Evolutionary conservation across 1,140 invertebrate species (phyloP).

Genomic region (Babylonia areolata): DNA sequence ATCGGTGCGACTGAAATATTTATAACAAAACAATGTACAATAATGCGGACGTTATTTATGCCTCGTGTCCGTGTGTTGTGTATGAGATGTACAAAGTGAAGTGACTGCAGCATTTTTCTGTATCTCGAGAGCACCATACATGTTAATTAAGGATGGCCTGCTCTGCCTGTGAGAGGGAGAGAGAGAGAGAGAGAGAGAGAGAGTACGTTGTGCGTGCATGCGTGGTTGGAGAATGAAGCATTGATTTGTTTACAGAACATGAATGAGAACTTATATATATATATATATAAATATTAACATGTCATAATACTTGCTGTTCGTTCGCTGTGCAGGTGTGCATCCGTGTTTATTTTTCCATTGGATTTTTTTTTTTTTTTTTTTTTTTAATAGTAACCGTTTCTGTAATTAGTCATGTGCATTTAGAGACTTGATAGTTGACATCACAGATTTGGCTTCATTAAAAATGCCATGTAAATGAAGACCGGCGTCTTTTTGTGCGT

Average conservation of each 20-base stretch:
- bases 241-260: not conserved
- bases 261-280: not conserved
- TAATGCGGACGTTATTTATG: not conserved
- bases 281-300: not conserved
- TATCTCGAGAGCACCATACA: not conserved
- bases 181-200: too few relatives aligned
- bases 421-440: conserved; percentile 35
- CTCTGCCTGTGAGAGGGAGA: not conserved
- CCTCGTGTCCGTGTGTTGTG: not conserved
- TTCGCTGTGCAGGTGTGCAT: not conserved
- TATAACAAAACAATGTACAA: not conserved
- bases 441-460: conserved; percentile 35
- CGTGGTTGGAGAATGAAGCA: not conserved
- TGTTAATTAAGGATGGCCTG: not conserved
- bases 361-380: not conserved
- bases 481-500: not conserved
- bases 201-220: too few relatives aligned
- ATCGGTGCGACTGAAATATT: too few relatives aligned
- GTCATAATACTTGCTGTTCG: not conserved
- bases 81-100: too few relatives aligned
- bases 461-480: conserved; percentile 29
- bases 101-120: too few relatives aligned
- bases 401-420: conserved; percentile 37
- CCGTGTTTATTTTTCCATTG: not conserved
- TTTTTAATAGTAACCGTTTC: not conserved